Evolutionary conservation across 2,113 vertebrate species (phyloP).

Genomic region (human (Homo sapiens)): DNA sequence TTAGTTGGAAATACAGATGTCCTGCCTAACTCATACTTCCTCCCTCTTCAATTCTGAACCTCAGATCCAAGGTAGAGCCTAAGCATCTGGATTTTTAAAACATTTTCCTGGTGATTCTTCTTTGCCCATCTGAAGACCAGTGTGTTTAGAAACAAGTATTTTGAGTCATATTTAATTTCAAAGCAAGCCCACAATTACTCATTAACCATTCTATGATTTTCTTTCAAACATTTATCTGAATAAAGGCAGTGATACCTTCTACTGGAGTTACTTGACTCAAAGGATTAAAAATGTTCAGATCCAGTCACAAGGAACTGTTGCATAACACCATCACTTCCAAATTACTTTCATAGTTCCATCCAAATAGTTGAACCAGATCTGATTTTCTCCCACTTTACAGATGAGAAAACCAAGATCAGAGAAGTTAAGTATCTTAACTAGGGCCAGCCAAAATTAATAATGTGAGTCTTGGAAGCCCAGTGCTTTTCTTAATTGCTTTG

Average conservation of each 20-base stretch:
- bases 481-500: neutral
- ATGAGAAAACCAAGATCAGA: slow-evolving; percentile 1
- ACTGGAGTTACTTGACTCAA: neutral
- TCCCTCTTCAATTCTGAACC: neutral
- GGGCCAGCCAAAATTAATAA: neutral
- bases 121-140: neutral
- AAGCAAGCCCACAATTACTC: neutral
- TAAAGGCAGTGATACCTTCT: neutral
- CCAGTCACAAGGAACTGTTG: neutral
- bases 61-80: neutral
- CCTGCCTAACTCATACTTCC: neutral
- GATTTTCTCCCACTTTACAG: neutral
- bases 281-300: neutral
- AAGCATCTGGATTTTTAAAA: neutral
- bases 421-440: neutral
- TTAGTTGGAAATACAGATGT: neutral
- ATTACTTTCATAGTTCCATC: neutral
- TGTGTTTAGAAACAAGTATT: neutral
- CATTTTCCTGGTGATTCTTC: neutral
- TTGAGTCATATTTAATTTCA: neutral
- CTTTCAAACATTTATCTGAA: neutral
- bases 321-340: neutral
- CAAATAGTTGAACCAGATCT: slow-evolving; percentile 21
- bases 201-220: neutral
- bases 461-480: neutral